Evolutionary conservation across 2,113 vertebrate species (phyloP).

Genomic region (Percopsis transmontana): DNA sequence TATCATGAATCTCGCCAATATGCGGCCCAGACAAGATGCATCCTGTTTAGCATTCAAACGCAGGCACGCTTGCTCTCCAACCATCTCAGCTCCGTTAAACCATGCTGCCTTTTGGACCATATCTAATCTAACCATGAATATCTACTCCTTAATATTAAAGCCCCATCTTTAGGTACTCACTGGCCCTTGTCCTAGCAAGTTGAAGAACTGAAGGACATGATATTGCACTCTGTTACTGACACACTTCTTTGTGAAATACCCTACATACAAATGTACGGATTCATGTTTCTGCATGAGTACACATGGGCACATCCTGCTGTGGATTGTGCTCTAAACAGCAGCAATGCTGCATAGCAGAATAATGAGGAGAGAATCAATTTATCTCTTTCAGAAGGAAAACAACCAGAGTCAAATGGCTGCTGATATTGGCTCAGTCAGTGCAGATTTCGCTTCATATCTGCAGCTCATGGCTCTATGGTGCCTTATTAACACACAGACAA

Average conservation of each 20-base stretch:
- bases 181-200: not conserved
- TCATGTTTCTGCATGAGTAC: not conserved
- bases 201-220: not conserved
- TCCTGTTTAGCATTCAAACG: conserved; percentile 35
- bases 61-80: not conserved
- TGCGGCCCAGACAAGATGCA: conserved; percentile 19
- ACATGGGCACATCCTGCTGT: conserved; percentile 4
- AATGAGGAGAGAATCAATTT: conserved; percentile 27
- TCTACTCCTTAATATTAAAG: not conserved
- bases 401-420: not conserved
- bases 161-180: not conserved
- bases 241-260: conserved; percentile 1
- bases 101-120: not conserved
- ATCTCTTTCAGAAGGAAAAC: conserved; percentile 13
- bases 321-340: not conserved
- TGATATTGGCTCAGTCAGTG: not conserved
- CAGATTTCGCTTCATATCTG: not conserved
- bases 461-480: not conserved
- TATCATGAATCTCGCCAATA: conserved; percentile 14
- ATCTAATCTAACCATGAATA: not conserved
- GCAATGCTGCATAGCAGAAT: not conserved
- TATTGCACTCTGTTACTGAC: not conserved
- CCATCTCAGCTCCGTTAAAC: conserved; percentile 6
- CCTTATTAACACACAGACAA: not conserved
- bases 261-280: conserved; percentile 5